phyloP scores from a whole-genome alignment of 2,888 invertebrate species.

The Siphlonurus alternatus region DNA sequence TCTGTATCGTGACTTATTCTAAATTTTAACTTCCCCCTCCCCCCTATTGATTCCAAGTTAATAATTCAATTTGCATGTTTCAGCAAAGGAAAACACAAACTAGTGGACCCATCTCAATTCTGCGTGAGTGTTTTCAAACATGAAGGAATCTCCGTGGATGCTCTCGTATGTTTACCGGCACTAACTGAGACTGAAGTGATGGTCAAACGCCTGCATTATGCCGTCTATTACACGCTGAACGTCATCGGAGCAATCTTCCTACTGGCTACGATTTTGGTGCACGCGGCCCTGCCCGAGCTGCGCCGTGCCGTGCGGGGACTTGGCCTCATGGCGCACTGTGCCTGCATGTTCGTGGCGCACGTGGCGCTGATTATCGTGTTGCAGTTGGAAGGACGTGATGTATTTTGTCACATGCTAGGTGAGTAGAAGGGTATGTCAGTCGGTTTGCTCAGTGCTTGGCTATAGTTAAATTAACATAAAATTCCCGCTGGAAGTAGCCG shows the following conservation, averaged over 20 bases:
- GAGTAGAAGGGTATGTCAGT: too few relatives aligned
- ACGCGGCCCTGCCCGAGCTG: slow-evolving; percentile 51
- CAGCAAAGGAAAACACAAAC: background rate
- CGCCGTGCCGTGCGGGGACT: slow-evolving; percentile 53
- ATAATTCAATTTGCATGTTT: too few relatives aligned
- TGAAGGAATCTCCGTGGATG: background rate
- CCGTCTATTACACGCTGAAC: background rate
- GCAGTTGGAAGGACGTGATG: slow-evolving; percentile 25
- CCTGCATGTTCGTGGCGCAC: slow-evolving; percentile 45
- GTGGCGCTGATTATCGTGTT: slow-evolving; percentile 38
- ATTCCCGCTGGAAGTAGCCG: too few relatives aligned
- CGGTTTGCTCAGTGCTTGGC: too few relatives aligned
- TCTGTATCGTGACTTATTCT: too few relatives aligned
- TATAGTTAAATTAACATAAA: too few relatives aligned
- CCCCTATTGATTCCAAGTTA: too few relatives aligned
- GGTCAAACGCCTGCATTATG: background rate
- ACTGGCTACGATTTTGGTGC: slow-evolving; percentile 50
- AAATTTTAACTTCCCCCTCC: too few relatives aligned
- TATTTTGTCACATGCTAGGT: background rate
- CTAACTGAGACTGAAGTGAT: background rate
- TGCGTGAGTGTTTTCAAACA: background rate
- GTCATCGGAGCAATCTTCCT: slow-evolving; percentile 31
- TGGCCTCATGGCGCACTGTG: slow-evolving; percentile 56
- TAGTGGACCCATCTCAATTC: background rate
- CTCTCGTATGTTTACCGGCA: background rate